Evolutionary conservation across 2,797 vertebrate species (phyloP).

Genomic region (Cyprinodon diabolis): DNA sequence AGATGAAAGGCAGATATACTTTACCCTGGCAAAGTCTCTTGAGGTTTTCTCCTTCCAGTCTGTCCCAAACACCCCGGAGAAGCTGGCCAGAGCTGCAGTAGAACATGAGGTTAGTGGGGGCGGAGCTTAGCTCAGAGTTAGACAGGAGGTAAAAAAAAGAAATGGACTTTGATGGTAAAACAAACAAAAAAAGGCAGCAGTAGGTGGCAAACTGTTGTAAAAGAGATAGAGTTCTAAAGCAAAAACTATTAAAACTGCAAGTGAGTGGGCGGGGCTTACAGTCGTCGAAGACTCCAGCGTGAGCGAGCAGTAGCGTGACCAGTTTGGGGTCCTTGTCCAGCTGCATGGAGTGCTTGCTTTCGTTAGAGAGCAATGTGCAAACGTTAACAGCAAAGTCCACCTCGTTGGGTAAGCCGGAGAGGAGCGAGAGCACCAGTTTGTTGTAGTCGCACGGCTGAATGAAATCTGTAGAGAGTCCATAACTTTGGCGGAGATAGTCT

Average conservation of each 20-base stretch:
- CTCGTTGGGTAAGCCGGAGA: slow-evolving; percentile 98
- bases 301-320: slow-evolving; percentile 96
- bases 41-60: slow-evolving; percentile 99
- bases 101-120: slow-evolving; percentile 28
- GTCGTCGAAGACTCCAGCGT: slow-evolving; percentile 97
- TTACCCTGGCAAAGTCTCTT: slow-evolving; percentile 98
- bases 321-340: slow-evolving; percentile 99
- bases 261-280: slow-evolving; percentile 81
- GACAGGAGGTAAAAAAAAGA: not conserved
- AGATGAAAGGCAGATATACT: not conserved
- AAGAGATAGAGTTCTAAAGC: not conserved
- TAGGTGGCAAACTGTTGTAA: not conserved
- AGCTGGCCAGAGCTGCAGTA: slow-evolving; percentile 93
- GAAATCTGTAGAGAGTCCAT: slow-evolving; percentile 96
- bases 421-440: slow-evolving; percentile 99
- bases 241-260: too few species aligned
- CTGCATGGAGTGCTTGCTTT: slow-evolving; percentile 99
- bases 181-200: slow-evolving; percentile 4
- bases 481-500: slow-evolving; percentile 99
- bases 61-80: slow-evolving; percentile 94
- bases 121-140: slow-evolving; percentile 2
- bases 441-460: slow-evolving; percentile 97
- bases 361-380: slow-evolving; percentile 98
- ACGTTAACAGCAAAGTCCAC: slow-evolving; percentile 99
- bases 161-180: slow-evolving; percentile 12